Conservation (phyloP, 2,797 vertebrate genomes). For the Austrolebias charrua region DNA sequence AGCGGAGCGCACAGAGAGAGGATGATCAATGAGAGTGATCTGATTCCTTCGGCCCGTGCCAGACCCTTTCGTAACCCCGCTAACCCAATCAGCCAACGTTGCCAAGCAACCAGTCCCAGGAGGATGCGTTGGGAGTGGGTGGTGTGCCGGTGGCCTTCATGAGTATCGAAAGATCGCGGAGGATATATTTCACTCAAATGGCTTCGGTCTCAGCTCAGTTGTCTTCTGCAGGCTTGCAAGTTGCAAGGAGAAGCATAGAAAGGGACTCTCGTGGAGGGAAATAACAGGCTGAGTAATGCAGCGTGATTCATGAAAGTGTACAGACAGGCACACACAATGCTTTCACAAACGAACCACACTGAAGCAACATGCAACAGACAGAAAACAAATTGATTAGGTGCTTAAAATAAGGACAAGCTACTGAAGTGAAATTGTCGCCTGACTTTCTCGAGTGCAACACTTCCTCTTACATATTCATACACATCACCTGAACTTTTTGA, state of each 20-base stretch:
- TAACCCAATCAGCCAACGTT: constrained; percentile 75
- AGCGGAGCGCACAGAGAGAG: constrained; percentile 49
- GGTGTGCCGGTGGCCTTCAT: constrained; percentile 46
- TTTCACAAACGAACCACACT: constrained; percentile 18
- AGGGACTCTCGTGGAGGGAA: constrained; percentile 24
- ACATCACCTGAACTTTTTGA: too few relatives aligned
- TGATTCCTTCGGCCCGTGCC: constrained; percentile 69
- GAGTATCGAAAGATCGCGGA: constrained; percentile 56
- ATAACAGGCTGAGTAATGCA: constrained; percentile 32
- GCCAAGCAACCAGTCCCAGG: constrained; percentile 70
- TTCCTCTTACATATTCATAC: too few relatives aligned
- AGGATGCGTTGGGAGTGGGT: constrained; percentile 55
- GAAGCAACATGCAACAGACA: constrained; percentile 4
- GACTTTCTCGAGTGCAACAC: too few relatives aligned
- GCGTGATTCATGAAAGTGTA: constrained; percentile 49
- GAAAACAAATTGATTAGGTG: not conserved
- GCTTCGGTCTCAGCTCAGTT: constrained; percentile 46
- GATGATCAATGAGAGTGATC: constrained; percentile 79
- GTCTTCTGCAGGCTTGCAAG: constrained; percentile 34
- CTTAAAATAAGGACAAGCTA: not conserved
- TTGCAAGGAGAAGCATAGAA: constrained; percentile 37
- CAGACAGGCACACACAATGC: constrained; percentile 11
- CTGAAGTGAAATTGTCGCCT: too few relatives aligned
- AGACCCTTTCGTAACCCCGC: constrained; percentile 69
- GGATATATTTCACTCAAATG: constrained; percentile 72